A percentile compares a stretch with the other conserved stretches of the same genome.
These are phyloP conservation scores for Cerceris rybyensis DNA, from an alignment of 2,888 invertebrate genomes.

Conservation along the genomic window DNA sequence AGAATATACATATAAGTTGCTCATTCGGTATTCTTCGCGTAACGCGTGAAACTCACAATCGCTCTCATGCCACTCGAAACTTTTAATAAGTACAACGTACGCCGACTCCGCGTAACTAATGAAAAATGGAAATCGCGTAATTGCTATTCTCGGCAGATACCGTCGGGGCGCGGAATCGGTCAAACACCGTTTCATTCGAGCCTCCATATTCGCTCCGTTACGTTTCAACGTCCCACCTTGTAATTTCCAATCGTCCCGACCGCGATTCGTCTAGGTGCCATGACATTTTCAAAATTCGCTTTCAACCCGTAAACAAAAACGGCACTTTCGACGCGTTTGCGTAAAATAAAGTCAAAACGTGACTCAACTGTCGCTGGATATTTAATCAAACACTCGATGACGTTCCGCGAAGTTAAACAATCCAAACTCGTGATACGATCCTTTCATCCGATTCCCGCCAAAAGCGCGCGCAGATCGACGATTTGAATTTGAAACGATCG, in stretches of 20 bases:
- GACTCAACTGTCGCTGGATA: too few species aligned
- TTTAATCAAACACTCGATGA: too few species aligned
- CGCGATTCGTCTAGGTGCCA: background rate
- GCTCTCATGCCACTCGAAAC: slow-evolving; percentile 38
- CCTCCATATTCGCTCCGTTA: slow-evolving; percentile 11
- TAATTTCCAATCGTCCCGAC: background rate
- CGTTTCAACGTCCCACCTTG: background rate
- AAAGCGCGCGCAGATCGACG: too few species aligned
- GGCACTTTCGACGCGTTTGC: too few species aligned
- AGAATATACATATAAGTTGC: slow-evolving; percentile 13
- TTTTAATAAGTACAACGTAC: slow-evolving; percentile 38
- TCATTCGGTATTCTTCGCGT: slow-evolving; percentile 54
- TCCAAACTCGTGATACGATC: too few species aligned
- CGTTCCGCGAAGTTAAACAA: too few species aligned
- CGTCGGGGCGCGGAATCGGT: slow-evolving; percentile 30
- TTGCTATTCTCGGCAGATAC: slow-evolving; percentile 52
- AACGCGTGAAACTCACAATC: slow-evolving; percentile 41
- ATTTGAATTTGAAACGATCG: too few species aligned
- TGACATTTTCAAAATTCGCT: too few species aligned
- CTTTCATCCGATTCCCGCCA: too few species aligned
- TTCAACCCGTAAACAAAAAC: too few species aligned
- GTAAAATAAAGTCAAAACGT: too few species aligned
- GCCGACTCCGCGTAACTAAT: slow-evolving; percentile 22
- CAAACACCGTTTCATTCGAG: slow-evolving; percentile 34
- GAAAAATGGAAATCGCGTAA: slow-evolving; percentile 56